These are phyloP conservation scores for Zapus hudsonius DNA, from an alignment of 2,113 vertebrate species.

Conservation along the genomic window DNA sequence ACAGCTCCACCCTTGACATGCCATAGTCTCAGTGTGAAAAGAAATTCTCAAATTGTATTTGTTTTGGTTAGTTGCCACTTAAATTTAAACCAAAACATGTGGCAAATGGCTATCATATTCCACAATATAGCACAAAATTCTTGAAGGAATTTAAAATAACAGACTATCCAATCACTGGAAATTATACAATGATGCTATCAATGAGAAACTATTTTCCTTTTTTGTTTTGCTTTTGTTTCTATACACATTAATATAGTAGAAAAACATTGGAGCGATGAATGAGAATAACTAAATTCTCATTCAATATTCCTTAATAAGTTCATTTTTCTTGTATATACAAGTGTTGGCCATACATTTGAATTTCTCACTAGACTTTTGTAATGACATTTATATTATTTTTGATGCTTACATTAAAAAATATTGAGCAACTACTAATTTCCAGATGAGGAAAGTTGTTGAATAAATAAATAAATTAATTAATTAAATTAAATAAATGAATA, in stretches of 20 bases:
- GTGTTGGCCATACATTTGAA: not conserved
- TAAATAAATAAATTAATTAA: too few relatives aligned
- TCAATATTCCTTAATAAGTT: not conserved
- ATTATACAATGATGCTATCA: not conserved
- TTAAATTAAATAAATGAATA: too few relatives aligned
- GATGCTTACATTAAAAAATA: conserved; percentile 16
- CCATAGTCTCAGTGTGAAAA: not conserved
- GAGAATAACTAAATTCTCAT: not conserved
- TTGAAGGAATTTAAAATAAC: not conserved
- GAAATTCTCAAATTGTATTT: not conserved
- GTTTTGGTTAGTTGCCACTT: conserved; percentile 38
- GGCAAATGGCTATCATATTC: not conserved
- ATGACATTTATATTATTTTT: conserved; percentile 21
- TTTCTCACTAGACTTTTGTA: not conserved
- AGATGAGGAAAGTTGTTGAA: not conserved
- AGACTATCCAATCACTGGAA: not conserved
- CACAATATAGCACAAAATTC: not conserved
- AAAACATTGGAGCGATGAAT: not conserved
- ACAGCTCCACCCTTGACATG: too few relatives aligned
- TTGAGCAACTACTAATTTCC: not conserved
- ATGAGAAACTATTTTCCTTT: not conserved
- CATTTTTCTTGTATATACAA: not conserved
- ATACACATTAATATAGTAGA: not conserved
- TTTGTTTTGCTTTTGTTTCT: not conserved
- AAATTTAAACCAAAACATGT: not conserved